Conservation (phyloP, 2,113 vertebrate species). For the Mormyrus lacerda region DNA sequence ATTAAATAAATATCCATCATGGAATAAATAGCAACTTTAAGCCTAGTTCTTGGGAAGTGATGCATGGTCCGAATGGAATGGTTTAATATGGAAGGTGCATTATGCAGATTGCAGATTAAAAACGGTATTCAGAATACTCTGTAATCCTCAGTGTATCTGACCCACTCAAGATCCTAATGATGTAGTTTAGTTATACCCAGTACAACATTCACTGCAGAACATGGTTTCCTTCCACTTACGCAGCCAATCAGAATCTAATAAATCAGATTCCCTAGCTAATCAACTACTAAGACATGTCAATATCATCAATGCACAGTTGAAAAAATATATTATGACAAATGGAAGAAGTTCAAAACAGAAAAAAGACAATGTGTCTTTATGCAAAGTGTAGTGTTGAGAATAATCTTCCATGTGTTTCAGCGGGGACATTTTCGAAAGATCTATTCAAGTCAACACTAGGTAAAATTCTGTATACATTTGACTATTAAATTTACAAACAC, state of each 20-base stretch:
- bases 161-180: background rate
- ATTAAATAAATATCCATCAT: background rate
- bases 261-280: background rate
- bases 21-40: background rate
- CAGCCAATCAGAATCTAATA: background rate
- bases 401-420: background rate
- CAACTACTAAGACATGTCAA: background rate
- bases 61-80: background rate
- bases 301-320: background rate
- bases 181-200: background rate
- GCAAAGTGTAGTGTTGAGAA: background rate
- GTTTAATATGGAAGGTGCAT: background rate
- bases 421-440: background rate
- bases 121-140: background rate
- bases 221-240: background rate
- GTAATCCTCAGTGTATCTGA: background rate
- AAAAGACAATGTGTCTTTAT: background rate
- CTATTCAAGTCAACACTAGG: background rate
- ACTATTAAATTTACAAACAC: background rate
- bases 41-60: background rate
- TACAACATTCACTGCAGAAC: background rate
- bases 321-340: background rate
- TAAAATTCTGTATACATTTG: background rate
- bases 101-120: conserved; percentile 4
- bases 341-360: background rate